phyloP scores from a whole-genome alignment of 2,113 vertebrate species.

The Rostratula benghalensis region DNA sequence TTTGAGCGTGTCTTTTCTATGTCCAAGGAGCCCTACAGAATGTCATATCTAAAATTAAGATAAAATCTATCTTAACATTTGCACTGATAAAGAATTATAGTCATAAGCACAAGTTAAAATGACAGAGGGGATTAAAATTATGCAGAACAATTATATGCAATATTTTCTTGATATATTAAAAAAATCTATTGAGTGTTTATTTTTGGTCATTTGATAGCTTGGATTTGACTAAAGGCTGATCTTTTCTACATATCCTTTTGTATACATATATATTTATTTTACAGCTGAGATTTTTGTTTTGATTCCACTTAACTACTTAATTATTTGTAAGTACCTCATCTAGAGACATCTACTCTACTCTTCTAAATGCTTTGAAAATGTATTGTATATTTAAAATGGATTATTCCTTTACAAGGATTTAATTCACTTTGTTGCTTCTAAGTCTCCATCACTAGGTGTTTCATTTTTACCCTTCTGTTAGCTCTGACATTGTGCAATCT shows the following conservation, averaged over 20 bases:
- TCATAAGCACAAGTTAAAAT: background rate
- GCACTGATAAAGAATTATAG: background rate
- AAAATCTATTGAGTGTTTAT: background rate
- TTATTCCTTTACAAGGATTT: background rate
- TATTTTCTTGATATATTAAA: background rate
- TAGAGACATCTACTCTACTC: background rate
- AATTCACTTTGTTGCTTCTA: background rate
- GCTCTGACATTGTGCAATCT: background rate
- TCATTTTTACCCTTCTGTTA: background rate
- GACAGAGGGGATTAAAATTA: background rate
- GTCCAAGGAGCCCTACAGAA: background rate
- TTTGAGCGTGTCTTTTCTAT: background rate
- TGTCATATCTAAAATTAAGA: background rate
- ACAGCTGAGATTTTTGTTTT: background rate
- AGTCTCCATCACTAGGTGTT: background rate
- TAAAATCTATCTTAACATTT: background rate
- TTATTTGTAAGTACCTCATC: background rate
- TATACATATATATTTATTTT: background rate
- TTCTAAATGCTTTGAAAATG: background rate
- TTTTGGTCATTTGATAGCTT: background rate
- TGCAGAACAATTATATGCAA: background rate
- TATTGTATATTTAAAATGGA: background rate
- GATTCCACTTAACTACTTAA: background rate
- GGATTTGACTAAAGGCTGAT: background rate
- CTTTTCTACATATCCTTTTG: background rate